Evolutionary conservation across 2,113 vertebrate genomes (phyloP), one percentile per base, ranked within the genome.

Genomic region (Amblyornis subalaris): DNA sequence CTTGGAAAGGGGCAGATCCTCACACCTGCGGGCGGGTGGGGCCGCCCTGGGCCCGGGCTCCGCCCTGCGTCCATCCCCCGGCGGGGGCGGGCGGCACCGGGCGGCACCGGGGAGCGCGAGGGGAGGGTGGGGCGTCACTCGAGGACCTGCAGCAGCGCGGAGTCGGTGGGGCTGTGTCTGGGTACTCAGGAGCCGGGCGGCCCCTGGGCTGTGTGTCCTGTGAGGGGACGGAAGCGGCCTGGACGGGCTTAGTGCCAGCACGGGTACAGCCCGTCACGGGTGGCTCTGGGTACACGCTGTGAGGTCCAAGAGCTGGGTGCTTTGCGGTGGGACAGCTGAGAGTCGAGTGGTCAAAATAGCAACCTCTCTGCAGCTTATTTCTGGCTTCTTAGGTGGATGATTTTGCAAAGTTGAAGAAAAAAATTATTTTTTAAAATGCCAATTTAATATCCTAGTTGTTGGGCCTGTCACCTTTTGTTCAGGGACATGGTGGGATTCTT

Each of bases 101-200:
- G 54, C 1, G 3, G 42, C 2, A 14, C 6, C 6, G 6, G 54
- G 26, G 44, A 3, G 44, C 14, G 13, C 3, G 7, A 20, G 33
- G 36, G 6, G 71, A 47, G 67, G 29, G 9, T 19, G 42, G 28
- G 50, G 19, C 1, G 14, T 6, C 3, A 8, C 6, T 33, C 1
- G 4, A 12, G 31, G 28, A 3, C 0, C 1, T 6, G 0, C 4
- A 12, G 29, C 2, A 9, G 13, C 3, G 3, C 7, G 6, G 29
- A 19, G 36, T 35, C 12, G 18, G 29, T 6, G 10, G 7, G 17
- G 17, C 6, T 26, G 13, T 21, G 7, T 57, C 8, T 44, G 53
- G 38, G 40, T 35, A 20, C 14, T 13, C 14, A 26, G 44, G 22
- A 29, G 22, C 10, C 4, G 15, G n/a, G 44, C 2, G 3, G n/a